These are phyloP conservation scores for Phoxinus dragarum DNA, from an alignment of 2,797 vertebrate genomes.

Conservation along the genomic window DNA sequence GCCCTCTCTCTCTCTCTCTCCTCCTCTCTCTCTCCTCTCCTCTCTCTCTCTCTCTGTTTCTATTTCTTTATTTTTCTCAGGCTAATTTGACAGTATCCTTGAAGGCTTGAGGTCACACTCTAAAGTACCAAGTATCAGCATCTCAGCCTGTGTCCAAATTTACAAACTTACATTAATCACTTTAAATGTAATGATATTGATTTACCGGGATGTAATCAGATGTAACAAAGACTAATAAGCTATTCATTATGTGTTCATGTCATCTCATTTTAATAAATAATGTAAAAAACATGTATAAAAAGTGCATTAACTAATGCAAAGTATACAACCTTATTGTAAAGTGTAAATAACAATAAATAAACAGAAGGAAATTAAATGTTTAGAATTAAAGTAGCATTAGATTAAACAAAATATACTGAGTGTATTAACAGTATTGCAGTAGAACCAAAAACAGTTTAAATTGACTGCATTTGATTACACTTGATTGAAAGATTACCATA, in stretches of 20 bases:
- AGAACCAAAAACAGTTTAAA: not conserved
- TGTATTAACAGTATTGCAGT: not conserved
- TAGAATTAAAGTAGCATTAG: not conserved
- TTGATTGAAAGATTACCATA: not conserved
- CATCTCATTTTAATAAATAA: not conserved
- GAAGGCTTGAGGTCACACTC: not conserved
- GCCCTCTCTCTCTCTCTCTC: not conserved
- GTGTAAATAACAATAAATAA: not conserved
- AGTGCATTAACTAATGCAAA: not conserved
- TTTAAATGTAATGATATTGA: not conserved
- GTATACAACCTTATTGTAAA: not conserved
- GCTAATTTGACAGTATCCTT: constrained; percentile 1
- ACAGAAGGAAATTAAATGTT: not conserved
- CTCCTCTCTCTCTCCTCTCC: too few species aligned
- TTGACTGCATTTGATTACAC: too few species aligned
- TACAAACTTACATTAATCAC: not conserved
- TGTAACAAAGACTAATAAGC: constrained; percentile 7
- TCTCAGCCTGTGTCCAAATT: not conserved
- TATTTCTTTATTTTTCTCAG: not conserved
- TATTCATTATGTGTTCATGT: not conserved
- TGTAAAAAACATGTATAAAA: not conserved
- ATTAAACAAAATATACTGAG: not conserved
- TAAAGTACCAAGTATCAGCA: not conserved
- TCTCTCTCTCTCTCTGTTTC: not conserved
- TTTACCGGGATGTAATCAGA: not conserved